These are phyloP conservation scores for Bubalus kerabau DNA, from an alignment of 2,113 vertebrate genomes.

Conservation along the genomic window DNA sequence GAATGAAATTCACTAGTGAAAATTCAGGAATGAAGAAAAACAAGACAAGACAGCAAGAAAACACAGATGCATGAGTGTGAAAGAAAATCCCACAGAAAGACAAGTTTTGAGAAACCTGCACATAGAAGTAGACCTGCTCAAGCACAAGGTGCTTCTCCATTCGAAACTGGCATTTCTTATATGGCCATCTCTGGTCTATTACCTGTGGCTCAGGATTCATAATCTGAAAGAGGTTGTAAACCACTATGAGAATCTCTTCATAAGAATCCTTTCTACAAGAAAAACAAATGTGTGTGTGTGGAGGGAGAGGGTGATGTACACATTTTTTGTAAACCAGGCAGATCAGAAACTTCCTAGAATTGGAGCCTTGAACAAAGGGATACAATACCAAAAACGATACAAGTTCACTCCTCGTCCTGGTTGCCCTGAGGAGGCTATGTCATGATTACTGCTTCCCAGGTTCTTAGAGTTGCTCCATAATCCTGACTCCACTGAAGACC, in stretches of 20 bases:
- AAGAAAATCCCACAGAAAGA: not conserved
- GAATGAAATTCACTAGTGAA: not conserved
- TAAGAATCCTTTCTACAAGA: not conserved
- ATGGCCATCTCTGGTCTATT: not conserved
- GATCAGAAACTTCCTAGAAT: not conserved
- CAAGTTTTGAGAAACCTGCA: slow-evolving; percentile 16
- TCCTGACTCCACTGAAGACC: not conserved
- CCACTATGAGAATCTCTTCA: not conserved
- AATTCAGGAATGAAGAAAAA: slow-evolving; percentile 6
- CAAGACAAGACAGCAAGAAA: not conserved
- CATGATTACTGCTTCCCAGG: not conserved
- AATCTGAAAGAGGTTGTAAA: not conserved
- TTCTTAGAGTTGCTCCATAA: not conserved
- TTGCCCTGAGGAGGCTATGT: not conserved
- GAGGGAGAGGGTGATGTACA: not conserved
- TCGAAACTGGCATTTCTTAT: not conserved
- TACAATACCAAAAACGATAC: not conserved
- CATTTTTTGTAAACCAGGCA: not conserved
- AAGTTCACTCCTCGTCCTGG: not conserved
- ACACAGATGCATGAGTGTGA: not conserved
- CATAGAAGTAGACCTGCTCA: not conserved
- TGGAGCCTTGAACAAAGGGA: not conserved
- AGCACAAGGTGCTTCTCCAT: not conserved
- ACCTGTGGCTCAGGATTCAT: not conserved
- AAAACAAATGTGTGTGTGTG: not conserved